Percentiles rank a stretch among this genome's conserved stretches.
Conservation (phyloP, 2,888 invertebrate species). For the Biston stratarius region DNA sequence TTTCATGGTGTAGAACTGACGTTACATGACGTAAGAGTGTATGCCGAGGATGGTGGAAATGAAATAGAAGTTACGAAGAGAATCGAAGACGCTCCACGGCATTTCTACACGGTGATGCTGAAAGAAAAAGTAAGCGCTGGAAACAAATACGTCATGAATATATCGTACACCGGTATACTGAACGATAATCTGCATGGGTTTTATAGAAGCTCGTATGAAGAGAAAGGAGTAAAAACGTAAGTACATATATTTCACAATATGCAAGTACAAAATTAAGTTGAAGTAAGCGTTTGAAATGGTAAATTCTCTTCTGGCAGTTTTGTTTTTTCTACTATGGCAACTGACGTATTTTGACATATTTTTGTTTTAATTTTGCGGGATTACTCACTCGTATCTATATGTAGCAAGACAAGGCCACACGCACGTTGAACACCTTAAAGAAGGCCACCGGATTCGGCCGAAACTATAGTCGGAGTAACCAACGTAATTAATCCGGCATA, state of each 20-base stretch:
- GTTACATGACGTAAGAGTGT: conserved; percentile 87
- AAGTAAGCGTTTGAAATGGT: background rate
- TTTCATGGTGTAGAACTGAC: conserved; percentile 91
- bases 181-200: conserved; percentile 93
- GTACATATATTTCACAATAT: conserved; percentile 42
- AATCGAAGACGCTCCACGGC: conserved; percentile 86
- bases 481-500: too few species aligned
- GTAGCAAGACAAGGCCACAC: too few species aligned
- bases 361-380: too few species aligned
- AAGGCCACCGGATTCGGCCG: too few species aligned
- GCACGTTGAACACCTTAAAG: too few species aligned
- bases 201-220: conserved; percentile 92
- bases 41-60: conserved; percentile 70
- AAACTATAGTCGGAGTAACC: too few species aligned
- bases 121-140: conserved; percentile 85
- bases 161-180: conserved; percentile 90
- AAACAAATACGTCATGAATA: conserved; percentile 88
- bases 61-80: conserved; percentile 68
- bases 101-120: conserved; percentile 90
- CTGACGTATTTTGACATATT: background rate
- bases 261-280: background rate
- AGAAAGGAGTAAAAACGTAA: conserved; percentile 90
- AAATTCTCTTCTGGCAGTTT: too few species aligned
- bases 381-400: too few species aligned
- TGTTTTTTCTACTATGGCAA: too few species aligned